phyloP scores from a whole-genome alignment of 2,888 invertebrate species.

The Germaria angustata region DNA sequence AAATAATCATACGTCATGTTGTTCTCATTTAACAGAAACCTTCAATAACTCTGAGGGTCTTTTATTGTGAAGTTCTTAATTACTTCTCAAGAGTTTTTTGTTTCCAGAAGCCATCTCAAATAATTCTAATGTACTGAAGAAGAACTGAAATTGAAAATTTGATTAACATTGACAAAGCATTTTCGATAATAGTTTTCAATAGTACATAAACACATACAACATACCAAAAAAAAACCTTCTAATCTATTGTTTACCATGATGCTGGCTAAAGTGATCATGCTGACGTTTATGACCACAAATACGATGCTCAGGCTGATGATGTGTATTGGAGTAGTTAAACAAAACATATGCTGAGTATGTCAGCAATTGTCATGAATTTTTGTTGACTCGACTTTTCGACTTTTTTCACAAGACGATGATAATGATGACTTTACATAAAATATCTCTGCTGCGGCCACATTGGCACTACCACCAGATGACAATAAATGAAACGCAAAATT shows the following conservation, averaged over 20 bases:
- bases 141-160: constrained; percentile 5
- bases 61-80: constrained; percentile 54
- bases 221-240: constrained; percentile 45
- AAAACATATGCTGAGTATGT: constrained; percentile 47
- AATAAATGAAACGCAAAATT: constrained; percentile 35
- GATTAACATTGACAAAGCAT: constrained; percentile 56
- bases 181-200: constrained; percentile 38
- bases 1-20: constrained; percentile 29
- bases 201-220: not conserved
- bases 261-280: constrained; percentile 22
- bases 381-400: not conserved
- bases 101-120: not conserved
- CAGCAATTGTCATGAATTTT: constrained; percentile 47
- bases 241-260: constrained; percentile 46
- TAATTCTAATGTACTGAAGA: not conserved
- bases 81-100: not conserved
- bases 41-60: constrained; percentile 47
- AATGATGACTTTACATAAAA: constrained; percentile 60
- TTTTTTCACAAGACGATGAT: not conserved
- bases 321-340: constrained; percentile 35
- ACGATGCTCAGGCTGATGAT: constrained; percentile 32
- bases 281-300: constrained; percentile 28
- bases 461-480: constrained; percentile 9
- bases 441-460: not conserved
- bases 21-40: constrained; percentile 35